Base-by-base conservation (phyloP, 2,888 invertebrate species). In the Xiphydria camelus region DNA sequence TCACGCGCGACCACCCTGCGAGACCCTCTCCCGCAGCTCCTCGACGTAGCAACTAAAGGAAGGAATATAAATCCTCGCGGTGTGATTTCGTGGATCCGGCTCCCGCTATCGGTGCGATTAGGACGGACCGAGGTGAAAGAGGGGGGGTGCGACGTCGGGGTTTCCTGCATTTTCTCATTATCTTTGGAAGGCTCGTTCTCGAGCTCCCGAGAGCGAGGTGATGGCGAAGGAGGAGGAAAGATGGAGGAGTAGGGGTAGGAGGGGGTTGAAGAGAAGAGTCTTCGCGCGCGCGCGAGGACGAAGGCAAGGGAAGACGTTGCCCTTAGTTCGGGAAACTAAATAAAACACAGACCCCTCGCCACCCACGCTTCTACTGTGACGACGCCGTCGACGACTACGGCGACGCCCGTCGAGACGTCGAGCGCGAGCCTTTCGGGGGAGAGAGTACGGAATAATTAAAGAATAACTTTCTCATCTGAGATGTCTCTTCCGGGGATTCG, bases 81-180 rank as follows among this genome's bases (percentile, higher is more conserved):
- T n/a, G 47, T 53, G 57, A 59, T 57, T 57, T 52, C 41, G 44
- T 41, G 51, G 59, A 54, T 58, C 48, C 45, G 41, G 39, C 47
- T 47, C 47, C 51, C n/a, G n/a, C n/a, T 51, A 58, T 57, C 51
- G 51, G 51, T 46, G 49, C 59, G 59, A 64, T 62, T 62, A 59
- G 62, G 55, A 46, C 41, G 37, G 52, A 51, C 45, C 33, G 14
- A 40, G 48, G 34, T 45, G 38, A 34, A 23, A 31, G 21, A 34
- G 23, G 6, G 36, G 42, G 21, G 29, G 38, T 2, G 32, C 18
- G 41, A 25, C n/a, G 36, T 18, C 29, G 37, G 58, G 52, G 53
- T 56, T 61, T 62, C 57, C 57, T 61, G 57, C 53, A 61, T 64
- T 64, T 64, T 63, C 64, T 64, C 64, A 64, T 64, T 64, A 64